Evolutionary conservation across 2,113 vertebrate species (phyloP).

Genomic region (Anguilla rostrata): DNA sequence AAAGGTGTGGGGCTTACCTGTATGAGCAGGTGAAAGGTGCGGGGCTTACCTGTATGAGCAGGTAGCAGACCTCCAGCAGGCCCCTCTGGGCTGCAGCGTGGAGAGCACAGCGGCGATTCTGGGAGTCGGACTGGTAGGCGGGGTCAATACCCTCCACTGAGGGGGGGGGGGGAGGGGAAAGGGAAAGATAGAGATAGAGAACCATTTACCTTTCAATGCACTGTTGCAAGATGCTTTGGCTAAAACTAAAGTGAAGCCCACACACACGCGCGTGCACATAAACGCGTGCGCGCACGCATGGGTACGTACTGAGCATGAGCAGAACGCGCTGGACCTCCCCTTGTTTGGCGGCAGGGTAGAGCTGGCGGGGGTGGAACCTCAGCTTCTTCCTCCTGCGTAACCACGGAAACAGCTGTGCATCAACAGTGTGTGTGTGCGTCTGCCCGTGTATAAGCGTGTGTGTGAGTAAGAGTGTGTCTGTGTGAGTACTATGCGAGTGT

Average conservation of each 20-base stretch:
- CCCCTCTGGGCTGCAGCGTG: slow-evolving; percentile 87
- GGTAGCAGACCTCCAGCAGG: slow-evolving; percentile 82
- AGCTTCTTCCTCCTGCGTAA: slow-evolving; percentile 83
- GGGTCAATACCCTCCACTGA: slow-evolving; percentile 88
- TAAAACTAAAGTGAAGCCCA: neutral
- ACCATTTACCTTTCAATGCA: neutral
- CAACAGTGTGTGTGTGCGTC: neutral
- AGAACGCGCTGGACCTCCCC: slow-evolving; percentile 87
- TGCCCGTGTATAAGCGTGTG: no score
- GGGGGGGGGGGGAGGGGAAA: slow-evolving; percentile 18
- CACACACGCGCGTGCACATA: slow-evolving; percentile 15
- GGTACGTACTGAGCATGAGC: slow-evolving; percentile 85
- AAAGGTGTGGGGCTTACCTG: neutral
- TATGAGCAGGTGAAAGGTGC: neutral
- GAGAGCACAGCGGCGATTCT: slow-evolving; percentile 82
- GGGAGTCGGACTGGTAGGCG: slow-evolving; percentile 82
- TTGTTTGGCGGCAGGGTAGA: slow-evolving; percentile 86
- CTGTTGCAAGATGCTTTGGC: no score
- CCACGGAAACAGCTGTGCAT: slow-evolving; percentile 2
- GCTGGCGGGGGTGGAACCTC: slow-evolving; percentile 86
- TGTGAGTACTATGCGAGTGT: no score
- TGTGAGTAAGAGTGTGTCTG: no score
- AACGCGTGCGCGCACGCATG: neutral
- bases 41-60: slow-evolving; percentile 78
- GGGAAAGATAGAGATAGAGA: neutral